Conservation (phyloP, 2,797 vertebrate species). For the Cottoperca gobio region DNA sequence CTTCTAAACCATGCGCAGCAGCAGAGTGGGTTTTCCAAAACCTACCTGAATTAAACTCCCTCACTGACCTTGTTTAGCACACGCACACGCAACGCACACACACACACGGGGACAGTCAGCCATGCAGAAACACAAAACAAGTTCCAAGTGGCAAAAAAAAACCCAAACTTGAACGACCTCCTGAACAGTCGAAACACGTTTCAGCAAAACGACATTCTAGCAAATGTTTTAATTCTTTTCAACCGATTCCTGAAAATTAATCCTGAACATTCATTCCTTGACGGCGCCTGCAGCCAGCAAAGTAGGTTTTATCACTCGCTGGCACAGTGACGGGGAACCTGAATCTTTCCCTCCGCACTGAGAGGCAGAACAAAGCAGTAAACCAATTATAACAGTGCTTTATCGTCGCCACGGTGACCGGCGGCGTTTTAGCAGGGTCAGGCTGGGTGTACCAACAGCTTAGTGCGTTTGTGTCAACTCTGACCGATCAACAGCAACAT, state of each 20-base stretch:
- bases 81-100: too few relatives aligned
- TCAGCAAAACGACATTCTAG: conserved; percentile 49
- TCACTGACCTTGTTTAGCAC: conserved; percentile 46
- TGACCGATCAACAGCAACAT: conserved; percentile 55
- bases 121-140: conserved; percentile 46
- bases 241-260: conserved; percentile 69
- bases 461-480: conserved; percentile 63
- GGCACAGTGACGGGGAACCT: conserved; percentile 74
- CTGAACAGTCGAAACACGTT: conserved; percentile 65
- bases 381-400: conserved; percentile 83
- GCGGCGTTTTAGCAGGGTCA: conserved; percentile 76
- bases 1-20: conserved; percentile 40
- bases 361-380: conserved; percentile 76
- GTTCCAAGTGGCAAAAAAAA: conserved; percentile 27
- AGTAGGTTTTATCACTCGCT: conserved; percentile 64
- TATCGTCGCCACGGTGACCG: conserved; percentile 73
- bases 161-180: conserved; percentile 26
- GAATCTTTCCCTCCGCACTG: conserved; percentile 64
- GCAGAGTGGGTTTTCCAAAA: conserved; percentile 26
- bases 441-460: conserved; percentile 67
- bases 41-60: conserved; percentile 41
- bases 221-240: conserved; percentile 62
- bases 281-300: conserved; percentile 60
- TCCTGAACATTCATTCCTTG: conserved; percentile 66
- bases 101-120: conserved; percentile 48